phyloP scores from a whole-genome alignment of 2,888 invertebrate species.

The Pollenia labialis region DNA sequence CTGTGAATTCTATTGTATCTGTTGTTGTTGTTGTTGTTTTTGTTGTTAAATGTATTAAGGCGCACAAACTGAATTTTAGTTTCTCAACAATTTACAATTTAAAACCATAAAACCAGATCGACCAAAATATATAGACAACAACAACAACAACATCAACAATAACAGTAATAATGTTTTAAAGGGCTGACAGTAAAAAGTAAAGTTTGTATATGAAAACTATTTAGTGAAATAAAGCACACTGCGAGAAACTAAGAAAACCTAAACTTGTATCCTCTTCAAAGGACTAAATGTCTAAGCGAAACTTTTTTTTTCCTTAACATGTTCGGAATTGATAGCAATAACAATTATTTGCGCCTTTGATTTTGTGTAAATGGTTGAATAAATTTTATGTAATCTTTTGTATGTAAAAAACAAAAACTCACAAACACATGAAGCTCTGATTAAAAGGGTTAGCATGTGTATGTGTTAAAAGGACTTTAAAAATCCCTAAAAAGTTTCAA shows the following conservation, averaged over 20 bases:
- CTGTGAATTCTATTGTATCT: neutral
- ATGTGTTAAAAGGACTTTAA: neutral
- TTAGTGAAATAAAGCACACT: too few species aligned
- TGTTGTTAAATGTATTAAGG: conserved; percentile 4
- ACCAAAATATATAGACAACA: conserved; percentile 28
- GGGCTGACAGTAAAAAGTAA: neutral
- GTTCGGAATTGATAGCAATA: conserved; percentile 68
- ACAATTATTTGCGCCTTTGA: conserved; percentile 73
- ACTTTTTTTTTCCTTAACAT: conserved; percentile 44
- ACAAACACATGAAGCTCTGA: neutral
- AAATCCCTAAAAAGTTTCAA: conserved; percentile 3
- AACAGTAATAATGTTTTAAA: neutral
- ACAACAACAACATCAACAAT: conserved; percentile 16
- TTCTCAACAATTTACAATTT: conserved; percentile 64
- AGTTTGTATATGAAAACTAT: neutral
- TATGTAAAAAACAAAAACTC: neutral
- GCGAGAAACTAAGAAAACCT: too few species aligned
- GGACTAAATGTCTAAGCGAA: neutral
- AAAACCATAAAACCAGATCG: conserved; percentile 68
- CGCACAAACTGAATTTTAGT: conserved; percentile 43
- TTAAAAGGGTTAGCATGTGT: neutral
- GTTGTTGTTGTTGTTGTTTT: neutral
- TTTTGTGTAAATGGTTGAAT: conserved; percentile 69
- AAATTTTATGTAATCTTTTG: conserved; percentile 52
- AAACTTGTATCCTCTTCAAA: too few species aligned